phyloP scores from a whole-genome alignment of 2,888 invertebrate species.

The Phanerotoma sp. region DNA sequence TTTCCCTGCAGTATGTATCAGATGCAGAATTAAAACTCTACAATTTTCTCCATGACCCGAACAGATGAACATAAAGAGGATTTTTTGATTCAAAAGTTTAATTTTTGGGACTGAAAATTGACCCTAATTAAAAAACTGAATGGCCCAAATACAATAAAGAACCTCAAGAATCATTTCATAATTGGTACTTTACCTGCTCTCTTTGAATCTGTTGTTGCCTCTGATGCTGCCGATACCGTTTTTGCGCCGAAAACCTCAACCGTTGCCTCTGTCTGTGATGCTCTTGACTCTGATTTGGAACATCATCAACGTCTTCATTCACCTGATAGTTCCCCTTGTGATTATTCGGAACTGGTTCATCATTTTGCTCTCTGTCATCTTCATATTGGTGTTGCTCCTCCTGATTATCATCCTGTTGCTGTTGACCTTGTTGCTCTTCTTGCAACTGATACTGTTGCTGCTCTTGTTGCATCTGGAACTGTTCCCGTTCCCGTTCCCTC shows the following conservation, averaged over 20 bases:
- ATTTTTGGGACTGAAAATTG: too few species aligned
- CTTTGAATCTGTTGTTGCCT: slow-evolving; percentile 30
- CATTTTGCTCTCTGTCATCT: slow-evolving; percentile 32
- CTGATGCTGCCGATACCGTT: slow-evolving; percentile 25
- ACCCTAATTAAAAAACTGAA: too few species aligned
- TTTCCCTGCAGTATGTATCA: too few species aligned
- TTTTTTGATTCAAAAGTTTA: too few species aligned
- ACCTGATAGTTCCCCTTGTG: slow-evolving; percentile 44
- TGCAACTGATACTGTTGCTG: slow-evolving; percentile 21
- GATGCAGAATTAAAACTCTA: too few species aligned
- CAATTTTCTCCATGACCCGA: too few species aligned
- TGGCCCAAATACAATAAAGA: too few species aligned
- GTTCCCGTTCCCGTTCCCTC: slow-evolving; percentile 41
- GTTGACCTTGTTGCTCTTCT: slow-evolving; percentile 38
- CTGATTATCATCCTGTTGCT: slow-evolving; percentile 40
- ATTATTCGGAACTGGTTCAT: slow-evolving; percentile 43
- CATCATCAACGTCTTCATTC: slow-evolving; percentile 37
- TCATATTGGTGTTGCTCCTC: slow-evolving; percentile 26
- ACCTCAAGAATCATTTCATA: too few species aligned
- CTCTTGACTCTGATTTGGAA: slow-evolving; percentile 50
- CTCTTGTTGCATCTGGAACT: slow-evolving; percentile 37
- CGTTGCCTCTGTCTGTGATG: slow-evolving; percentile 31
- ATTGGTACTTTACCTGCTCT: slow-evolving; percentile 27
- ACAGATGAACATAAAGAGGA: too few species aligned
- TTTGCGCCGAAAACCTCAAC: slow-evolving; percentile 21